Evolutionary conservation across 2,888 invertebrate species (phyloP).

Genomic region (Pantelozetes paolii): DNA sequence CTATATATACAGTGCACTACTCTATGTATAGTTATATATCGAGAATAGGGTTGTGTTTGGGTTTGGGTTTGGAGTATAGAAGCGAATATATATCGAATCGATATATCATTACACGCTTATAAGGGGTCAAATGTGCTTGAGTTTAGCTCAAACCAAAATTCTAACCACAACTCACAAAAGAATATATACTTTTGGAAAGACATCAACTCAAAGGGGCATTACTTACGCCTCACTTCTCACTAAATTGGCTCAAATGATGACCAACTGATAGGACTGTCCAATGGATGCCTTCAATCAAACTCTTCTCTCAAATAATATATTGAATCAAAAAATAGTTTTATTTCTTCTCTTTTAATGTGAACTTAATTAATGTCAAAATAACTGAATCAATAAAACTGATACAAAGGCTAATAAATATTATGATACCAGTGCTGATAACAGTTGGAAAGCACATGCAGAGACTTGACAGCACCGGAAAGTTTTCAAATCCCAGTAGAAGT

Average conservation of each 20-base stretch:
- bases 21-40: not conserved
- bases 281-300: not conserved
- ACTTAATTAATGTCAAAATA: too few species aligned
- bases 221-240: conserved; percentile 30
- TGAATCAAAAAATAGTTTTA: not conserved
- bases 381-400: too few species aligned
- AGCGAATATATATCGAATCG: conserved; percentile 23
- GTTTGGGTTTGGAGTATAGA: conserved; percentile 24
- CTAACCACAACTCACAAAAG: conserved; percentile 30
- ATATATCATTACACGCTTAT: conserved; percentile 30
- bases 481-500: too few species aligned
- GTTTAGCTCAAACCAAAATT: conserved; percentile 23
- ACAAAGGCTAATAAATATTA: too few species aligned
- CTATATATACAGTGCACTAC: conserved; percentile 11
- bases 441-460: too few species aligned
- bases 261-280: conserved; percentile 1
- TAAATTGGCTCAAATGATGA: conserved; percentile 31
- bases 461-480: too few species aligned
- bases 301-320: not conserved
- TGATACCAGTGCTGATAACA: too few species aligned
- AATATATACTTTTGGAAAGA: conserved; percentile 32
- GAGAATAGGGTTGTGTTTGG: conserved; percentile 16
- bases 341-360: not conserved
- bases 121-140: conserved; percentile 29
- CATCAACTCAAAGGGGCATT: conserved; percentile 28